phyloP scores from a whole-genome alignment of 1,140 invertebrate genomes.

The Drosophila asahinai region DNA sequence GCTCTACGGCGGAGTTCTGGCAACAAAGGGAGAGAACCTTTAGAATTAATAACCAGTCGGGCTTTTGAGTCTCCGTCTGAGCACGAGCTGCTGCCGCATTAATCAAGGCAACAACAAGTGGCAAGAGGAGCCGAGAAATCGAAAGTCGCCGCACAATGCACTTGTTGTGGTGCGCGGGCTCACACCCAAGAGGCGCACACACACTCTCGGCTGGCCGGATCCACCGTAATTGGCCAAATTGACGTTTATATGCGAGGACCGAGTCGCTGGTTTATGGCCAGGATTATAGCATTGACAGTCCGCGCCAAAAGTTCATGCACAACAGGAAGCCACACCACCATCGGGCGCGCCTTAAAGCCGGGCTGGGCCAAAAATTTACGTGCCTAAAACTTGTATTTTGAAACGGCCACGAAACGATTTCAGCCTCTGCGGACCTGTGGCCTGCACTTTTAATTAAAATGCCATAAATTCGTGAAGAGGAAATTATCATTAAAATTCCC shows the following conservation, averaged over 20 bases:
- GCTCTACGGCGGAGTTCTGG: constrained; percentile 17
- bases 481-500: constrained; percentile 82
- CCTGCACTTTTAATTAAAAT: constrained; percentile 79
- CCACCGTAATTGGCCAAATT: constrained; percentile 79
- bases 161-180: constrained; percentile 52
- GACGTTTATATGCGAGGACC: constrained; percentile 72
- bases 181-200: constrained; percentile 11
- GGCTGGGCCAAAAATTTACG: constrained; percentile 55
- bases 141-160: constrained; percentile 69
- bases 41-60: constrained; percentile 52
- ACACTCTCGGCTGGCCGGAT: constrained; percentile 22
- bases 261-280: constrained; percentile 55
- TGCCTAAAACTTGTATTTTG: constrained; percentile 76
- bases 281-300: constrained; percentile 77
- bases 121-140: constrained; percentile 58
- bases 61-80: constrained; percentile 46
- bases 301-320: constrained; percentile 61
- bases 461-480: constrained; percentile 79
- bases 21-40: constrained; percentile 49
- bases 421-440: constrained; percentile 16
- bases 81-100: constrained; percentile 67
- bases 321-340: constrained; percentile 62
- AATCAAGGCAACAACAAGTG: constrained; percentile 62
- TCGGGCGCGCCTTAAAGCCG: constrained; percentile 49
- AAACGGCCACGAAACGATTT: constrained; percentile 43